Evolutionary conservation across 2,888 invertebrate genomes (phyloP).

Genomic region (Hypomecis atomaria): DNA sequence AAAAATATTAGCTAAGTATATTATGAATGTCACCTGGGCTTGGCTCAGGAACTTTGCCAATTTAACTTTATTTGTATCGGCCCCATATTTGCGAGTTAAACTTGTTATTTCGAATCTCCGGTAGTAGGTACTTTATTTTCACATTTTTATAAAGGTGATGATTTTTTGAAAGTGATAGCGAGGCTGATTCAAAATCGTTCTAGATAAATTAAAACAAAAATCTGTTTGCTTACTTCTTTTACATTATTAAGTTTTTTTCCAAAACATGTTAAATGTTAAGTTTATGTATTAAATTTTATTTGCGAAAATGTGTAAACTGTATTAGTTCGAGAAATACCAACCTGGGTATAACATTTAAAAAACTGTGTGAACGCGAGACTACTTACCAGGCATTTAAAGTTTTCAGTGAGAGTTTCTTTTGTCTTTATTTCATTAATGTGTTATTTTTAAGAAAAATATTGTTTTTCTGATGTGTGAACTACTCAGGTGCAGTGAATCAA

Average conservation of each 20-base stretch:
- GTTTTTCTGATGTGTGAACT: too few species aligned
- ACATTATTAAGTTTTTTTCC: too few species aligned
- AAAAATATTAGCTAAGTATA: constrained; percentile 64
- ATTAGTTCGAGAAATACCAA: too few species aligned
- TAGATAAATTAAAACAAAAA: neutral
- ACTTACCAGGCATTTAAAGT: too few species aligned
- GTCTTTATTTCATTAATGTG: neutral
- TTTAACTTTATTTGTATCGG: constrained; percentile 82
- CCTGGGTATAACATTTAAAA: too few species aligned
- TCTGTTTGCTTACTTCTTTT: neutral
- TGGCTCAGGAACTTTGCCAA: constrained; percentile 73
- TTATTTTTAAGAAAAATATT: too few species aligned
- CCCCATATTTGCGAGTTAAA: constrained; percentile 71
- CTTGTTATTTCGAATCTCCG: constrained; percentile 57
- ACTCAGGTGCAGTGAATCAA: too few species aligned
- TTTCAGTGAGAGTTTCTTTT: too few species aligned
- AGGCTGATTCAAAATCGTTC: neutral
- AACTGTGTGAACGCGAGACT: too few species aligned
- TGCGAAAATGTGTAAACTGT: neutral
- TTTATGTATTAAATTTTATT: too few species aligned
- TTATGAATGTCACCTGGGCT: constrained; percentile 71
- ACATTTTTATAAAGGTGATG: neutral
- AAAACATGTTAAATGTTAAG: too few species aligned
- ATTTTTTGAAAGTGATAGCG: neutral
- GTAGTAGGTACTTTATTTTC: constrained; percentile 10